Evolutionary conservation across 2,888 invertebrate genomes (phyloP), one percentile per base, ranked within the genome.

Genomic region (Pseudococcus viburni): DNA sequence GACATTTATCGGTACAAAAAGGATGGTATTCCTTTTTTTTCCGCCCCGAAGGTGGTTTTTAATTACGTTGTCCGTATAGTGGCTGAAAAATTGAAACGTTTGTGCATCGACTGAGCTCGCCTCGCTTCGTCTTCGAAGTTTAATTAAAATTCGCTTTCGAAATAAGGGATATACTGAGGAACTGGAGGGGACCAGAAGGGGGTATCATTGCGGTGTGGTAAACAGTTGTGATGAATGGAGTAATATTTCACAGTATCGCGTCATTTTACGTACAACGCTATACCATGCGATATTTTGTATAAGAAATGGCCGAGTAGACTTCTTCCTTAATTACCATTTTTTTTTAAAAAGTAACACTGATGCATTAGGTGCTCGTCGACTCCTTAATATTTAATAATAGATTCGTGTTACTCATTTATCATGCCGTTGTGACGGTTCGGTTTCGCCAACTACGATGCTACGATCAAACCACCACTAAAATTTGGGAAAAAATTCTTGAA

Each of bases 351-450:
- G 26, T 33, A 73, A 73, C 33, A 33, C 15, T 73, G 73, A 80
- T 39, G 42, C 42, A 42, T 80, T 42, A 80, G n/a, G 26, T 33
- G 3, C 26, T 33, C 26, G 26, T 8, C n/a, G 80, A 42, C 6
- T 80, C 39, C 39, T 80, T 42, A 80, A 80, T 80, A 80, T 73
- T 73, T 26, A 26, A 73, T 73, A 73, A 73, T 73, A 33, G 68
- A 73, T 73, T 73, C 68, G 68, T 26, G 68, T 73, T 26, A 73
- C 68, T 73, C 68, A 73, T 73, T 73, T 33, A 73, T 73, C 68
- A 73, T 73, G 26, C 3, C 26, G 26, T 33, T 33, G 26, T 33
- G 26, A 33, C 26, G 26, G 26, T 33, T 33, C 3, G 1, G 26
- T 33, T 33, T 33, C 26, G 26, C 26, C 26, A 33, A 33, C 26